Evolutionary conservation across 2,797 vertebrate genomes (phyloP).

Genomic region (Coreius guichenoti): DNA sequence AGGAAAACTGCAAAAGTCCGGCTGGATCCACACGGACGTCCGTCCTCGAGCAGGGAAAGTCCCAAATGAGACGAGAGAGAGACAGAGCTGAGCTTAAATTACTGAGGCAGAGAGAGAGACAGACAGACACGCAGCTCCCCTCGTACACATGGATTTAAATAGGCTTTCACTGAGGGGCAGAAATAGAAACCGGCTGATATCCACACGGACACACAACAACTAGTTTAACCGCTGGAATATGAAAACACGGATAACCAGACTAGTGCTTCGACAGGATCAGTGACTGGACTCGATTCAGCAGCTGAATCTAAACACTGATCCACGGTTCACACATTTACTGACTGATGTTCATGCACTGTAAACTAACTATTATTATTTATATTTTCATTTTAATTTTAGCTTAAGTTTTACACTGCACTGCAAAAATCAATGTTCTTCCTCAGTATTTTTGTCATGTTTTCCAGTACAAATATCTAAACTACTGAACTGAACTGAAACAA

Average conservation of each 20-base stretch:
- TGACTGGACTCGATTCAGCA: too few relatives aligned
- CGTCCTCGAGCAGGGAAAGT: constrained; percentile 51
- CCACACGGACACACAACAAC: constrained; percentile 35
- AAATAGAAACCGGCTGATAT: constrained; percentile 60
- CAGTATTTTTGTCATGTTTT: too few relatives aligned
- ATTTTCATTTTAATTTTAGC: too few relatives aligned
- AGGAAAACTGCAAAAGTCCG: neutral
- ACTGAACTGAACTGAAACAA: too few relatives aligned
- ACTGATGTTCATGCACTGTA: neutral
- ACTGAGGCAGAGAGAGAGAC: constrained; percentile 16
- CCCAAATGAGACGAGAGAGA: constrained; percentile 49
- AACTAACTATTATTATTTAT: neutral
- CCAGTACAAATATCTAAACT: too few relatives aligned
- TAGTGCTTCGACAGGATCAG: too few relatives aligned
- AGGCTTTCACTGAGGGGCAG: constrained; percentile 54
- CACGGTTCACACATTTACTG: neutral
- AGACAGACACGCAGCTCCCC: neutral
- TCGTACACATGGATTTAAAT: constrained; percentile 60
- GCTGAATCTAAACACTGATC: too few relatives aligned
- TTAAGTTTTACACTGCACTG: too few relatives aligned
- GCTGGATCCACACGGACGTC: constrained; percentile 33
- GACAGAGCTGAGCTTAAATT: constrained; percentile 25
- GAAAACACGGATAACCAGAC: too few relatives aligned
- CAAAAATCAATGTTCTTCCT: too few relatives aligned
- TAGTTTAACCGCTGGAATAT: too few relatives aligned